Evolutionary conservation across 1,140 invertebrate genomes (phyloP).

Genomic region (Drosophila melanica): DNA sequence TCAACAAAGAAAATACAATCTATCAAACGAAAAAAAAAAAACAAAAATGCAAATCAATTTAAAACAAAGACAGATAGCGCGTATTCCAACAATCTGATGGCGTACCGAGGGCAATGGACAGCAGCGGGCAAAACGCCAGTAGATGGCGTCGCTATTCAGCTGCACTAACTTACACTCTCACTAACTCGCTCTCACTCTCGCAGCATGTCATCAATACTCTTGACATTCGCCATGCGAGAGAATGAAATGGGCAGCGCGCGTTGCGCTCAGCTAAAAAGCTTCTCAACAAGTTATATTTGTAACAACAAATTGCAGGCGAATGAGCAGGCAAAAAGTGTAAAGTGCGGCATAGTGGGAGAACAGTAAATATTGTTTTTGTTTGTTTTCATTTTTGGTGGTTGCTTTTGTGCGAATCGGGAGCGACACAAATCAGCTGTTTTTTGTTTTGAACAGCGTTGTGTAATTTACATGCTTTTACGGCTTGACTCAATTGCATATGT

Average conservation of each 20-base stretch:
- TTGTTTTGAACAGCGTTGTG: constrained; percentile 69
- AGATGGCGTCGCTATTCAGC: constrained; percentile 37
- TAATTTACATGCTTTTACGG: constrained; percentile 44
- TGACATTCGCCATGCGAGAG: constrained; percentile 16
- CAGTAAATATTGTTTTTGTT: constrained; percentile 23
- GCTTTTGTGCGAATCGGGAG: constrained; percentile 21
- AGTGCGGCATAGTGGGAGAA: constrained; percentile 17
- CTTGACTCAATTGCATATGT: constrained; percentile 4
- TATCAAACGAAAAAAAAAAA: constrained; percentile 28
- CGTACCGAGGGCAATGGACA: constrained; percentile 64
- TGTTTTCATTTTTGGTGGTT: constrained; percentile 23
- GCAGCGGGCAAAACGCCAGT: constrained; percentile 50
- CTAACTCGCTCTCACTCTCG: constrained; percentile 1
- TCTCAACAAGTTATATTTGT: constrained; percentile 50
- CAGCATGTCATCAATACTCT: constrained; percentile 53
- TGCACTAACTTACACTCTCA: constrained; percentile 28
- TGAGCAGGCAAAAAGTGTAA: constrained; percentile 4
- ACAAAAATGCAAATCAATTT: constrained; percentile 43
- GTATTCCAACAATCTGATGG: constrained; percentile 21
- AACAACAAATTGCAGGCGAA: constrained; percentile 31
- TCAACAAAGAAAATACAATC: constrained; percentile 58
- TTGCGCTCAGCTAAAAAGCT: constrained; percentile 12
- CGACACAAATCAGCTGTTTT: constrained; percentile 70
- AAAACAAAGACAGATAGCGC: constrained; percentile 55
- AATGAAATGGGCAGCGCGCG: constrained; percentile 1